Percentiles rank a stretch among this genome's conserved stretches.
Evolutionary conservation across 2,797 vertebrate genomes (phyloP).

Genomic region (Pseudotriccus pelzelni): DNA sequence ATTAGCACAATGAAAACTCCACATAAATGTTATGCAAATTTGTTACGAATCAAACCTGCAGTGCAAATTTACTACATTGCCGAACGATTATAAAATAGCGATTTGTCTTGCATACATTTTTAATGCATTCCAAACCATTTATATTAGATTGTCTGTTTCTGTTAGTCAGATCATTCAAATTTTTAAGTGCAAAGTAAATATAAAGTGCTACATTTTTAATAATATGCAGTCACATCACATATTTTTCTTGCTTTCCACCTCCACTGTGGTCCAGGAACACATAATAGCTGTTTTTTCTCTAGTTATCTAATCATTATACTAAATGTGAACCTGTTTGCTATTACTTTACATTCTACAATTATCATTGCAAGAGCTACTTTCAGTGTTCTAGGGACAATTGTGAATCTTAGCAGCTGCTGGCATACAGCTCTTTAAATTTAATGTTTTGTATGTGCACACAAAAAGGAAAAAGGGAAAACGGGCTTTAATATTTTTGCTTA

Average conservation of each 20-base stretch:
- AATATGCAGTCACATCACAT: constrained; percentile 37
- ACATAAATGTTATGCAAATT: constrained; percentile 73
- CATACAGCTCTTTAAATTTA: constrained; percentile 57
- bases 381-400: constrained; percentile 63
- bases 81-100: constrained; percentile 66
- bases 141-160: constrained; percentile 70
- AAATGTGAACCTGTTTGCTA: constrained; percentile 62
- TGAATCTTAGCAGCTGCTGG: constrained; percentile 65
- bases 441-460: constrained; percentile 50
- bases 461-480: constrained; percentile 35
- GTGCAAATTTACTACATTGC: constrained; percentile 71
- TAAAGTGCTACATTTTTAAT: constrained; percentile 67
- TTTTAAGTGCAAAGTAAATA: constrained; percentile 75
- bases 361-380: constrained; percentile 67
- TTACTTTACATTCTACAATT: constrained; percentile 73
- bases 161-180: constrained; percentile 70
- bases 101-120: constrained; percentile 73
- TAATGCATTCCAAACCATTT: constrained; percentile 68
- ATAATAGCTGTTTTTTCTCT: constrained; percentile 69
- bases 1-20: constrained; percentile 60
- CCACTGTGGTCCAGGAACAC: constrained; percentile 66
- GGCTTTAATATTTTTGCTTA: constrained; percentile 57
- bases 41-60: constrained; percentile 71
- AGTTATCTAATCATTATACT: constrained; percentile 76
- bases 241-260: constrained; percentile 65